phyloP scores from a whole-genome alignment of 2,888 invertebrate species.

The Pterostichus madidus region DNA sequence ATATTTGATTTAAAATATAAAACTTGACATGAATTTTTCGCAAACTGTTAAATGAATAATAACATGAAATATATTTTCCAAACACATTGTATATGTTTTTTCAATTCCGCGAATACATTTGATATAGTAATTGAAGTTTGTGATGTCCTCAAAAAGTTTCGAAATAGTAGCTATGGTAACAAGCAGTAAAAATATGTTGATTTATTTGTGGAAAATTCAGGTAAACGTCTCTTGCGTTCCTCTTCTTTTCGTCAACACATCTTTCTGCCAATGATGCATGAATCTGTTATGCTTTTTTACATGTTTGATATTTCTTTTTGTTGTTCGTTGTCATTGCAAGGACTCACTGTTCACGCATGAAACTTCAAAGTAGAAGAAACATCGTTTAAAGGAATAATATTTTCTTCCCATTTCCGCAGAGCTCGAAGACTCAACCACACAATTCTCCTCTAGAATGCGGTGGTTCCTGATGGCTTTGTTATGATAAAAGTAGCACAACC shows the following conservation, averaged over 20 bases:
- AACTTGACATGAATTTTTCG: too few species aligned
- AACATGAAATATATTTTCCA: too few species aligned
- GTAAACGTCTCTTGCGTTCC: background rate
- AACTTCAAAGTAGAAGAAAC: constrained; percentile 72
- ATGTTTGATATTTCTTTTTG: constrained; percentile 71
- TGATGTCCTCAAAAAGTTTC: too few species aligned
- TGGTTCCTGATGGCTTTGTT: constrained; percentile 35
- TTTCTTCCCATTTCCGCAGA: constrained; percentile 69
- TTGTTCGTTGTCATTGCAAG: constrained; percentile 13
- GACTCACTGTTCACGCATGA: constrained; percentile 67
- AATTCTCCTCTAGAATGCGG: background rate
- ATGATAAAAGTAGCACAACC: constrained; percentile 38
- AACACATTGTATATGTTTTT: too few species aligned
- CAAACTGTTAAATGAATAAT: too few species aligned
- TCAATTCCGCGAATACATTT: too few species aligned
- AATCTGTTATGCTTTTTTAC: constrained; percentile 68
- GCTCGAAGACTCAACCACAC: constrained; percentile 69
- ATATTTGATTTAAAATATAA: too few species aligned
- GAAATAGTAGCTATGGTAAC: background rate
- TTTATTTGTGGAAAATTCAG: constrained; percentile 4
- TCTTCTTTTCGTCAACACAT: background rate
- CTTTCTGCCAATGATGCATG: constrained; percentile 44
- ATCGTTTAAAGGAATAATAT: constrained; percentile 74
- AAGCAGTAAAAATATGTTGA: constrained; percentile 4
- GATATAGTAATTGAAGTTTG: too few species aligned